Evolutionary conservation across 2,113 vertebrate genomes (phyloP).

Genomic region (pig (Sus scrofa)): DNA sequence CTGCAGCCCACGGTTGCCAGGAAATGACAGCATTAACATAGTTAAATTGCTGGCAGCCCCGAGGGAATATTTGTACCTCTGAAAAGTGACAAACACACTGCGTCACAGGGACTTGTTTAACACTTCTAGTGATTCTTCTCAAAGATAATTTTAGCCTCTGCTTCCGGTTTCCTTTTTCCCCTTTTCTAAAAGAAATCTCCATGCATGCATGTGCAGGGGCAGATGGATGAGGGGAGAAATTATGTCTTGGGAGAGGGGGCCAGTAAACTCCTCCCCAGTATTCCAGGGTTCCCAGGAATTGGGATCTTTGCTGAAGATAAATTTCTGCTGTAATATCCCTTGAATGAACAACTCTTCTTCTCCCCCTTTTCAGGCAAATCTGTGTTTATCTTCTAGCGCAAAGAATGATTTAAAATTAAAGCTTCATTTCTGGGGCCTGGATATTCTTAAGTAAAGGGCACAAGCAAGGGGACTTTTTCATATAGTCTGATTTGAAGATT

Average conservation of each 20-base stretch:
- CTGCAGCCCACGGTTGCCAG: constrained; percentile 76
- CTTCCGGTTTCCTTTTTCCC: constrained; percentile 78
- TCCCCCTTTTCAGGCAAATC: constrained; percentile 2
- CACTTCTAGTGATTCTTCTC: constrained; percentile 83
- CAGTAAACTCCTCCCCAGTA: too few species aligned
- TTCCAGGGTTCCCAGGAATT: constrained; percentile 55
- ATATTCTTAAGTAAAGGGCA: constrained; percentile 79
- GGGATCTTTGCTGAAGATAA: constrained; percentile 4
- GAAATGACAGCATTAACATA: constrained; percentile 73
- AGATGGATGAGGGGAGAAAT: neutral
- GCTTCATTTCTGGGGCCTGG: constrained; percentile 62
- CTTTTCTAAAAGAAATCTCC: constrained; percentile 71
- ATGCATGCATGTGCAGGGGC: neutral
- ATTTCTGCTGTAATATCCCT: constrained; percentile 39
- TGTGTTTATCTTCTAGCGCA: constrained; percentile 77
- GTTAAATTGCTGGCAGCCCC: constrained; percentile 76
- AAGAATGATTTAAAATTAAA: constrained; percentile 78
- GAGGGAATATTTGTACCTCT: constrained; percentile 59
- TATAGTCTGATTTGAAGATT: constrained; percentile 73
- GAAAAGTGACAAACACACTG: constrained; percentile 67
- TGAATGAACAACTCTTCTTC: constrained; percentile 54
- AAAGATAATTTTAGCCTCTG: constrained; percentile 84
- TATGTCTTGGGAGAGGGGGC: too few species aligned
- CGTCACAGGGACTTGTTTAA: constrained; percentile 73
- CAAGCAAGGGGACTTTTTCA: constrained; percentile 42